Percentiles rank a stretch among this genome's conserved stretches.
Conservation (phyloP, 2,888 invertebrate genomes). For the Stratiomys singularior region DNA sequence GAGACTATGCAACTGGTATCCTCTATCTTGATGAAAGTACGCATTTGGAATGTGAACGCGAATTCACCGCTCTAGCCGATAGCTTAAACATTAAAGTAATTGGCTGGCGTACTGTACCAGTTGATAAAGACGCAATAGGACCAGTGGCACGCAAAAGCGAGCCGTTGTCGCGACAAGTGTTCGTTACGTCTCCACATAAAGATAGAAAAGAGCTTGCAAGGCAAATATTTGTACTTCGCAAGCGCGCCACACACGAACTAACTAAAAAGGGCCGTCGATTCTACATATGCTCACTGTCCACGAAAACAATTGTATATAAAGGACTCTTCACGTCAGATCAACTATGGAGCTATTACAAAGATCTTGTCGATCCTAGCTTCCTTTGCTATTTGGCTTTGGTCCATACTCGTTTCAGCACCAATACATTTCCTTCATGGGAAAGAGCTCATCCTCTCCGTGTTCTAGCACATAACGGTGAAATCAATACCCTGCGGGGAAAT, state of each 20-base stretch:
- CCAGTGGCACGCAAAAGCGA: slow-evolving; percentile 93
- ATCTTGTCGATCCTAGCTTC: slow-evolving; percentile 78
- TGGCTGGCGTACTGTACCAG: slow-evolving; percentile 95
- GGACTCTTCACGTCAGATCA: slow-evolving; percentile 97
- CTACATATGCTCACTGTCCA: slow-evolving; percentile 95
- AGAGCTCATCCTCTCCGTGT: slow-evolving; percentile 94
- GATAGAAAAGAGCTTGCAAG: slow-evolving; percentile 65
- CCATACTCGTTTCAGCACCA: slow-evolving; percentile 98
- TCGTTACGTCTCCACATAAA: slow-evolving; percentile 73
- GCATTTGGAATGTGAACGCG: slow-evolving; percentile 81
- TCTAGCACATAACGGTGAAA: slow-evolving; percentile 99
- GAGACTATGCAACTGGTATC: slow-evolving; percentile 96
- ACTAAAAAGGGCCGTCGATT: slow-evolving; percentile 87
- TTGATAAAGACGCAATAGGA: slow-evolving; percentile 86
- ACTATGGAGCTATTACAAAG: slow-evolving; percentile 79
- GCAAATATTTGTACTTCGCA: slow-evolving; percentile 92
- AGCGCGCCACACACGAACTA: slow-evolving; percentile 90
- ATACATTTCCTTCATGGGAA: slow-evolving; percentile 99
- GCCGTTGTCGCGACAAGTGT: slow-evolving; percentile 96
- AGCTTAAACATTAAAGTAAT: slow-evolving; percentile 84
- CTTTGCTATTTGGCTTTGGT: slow-evolving; percentile 96
- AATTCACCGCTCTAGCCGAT: slow-evolving; percentile 83
- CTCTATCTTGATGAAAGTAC: slow-evolving; percentile 90
- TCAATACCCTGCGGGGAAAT: slow-evolving; percentile 98
- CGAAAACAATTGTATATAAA: slow-evolving; percentile 94